A percentile compares a stretch with the other conserved stretches of the same genome.
Evolutionary conservation across 2,797 vertebrate genomes (phyloP).

Genomic region (Rhinella marina): DNA sequence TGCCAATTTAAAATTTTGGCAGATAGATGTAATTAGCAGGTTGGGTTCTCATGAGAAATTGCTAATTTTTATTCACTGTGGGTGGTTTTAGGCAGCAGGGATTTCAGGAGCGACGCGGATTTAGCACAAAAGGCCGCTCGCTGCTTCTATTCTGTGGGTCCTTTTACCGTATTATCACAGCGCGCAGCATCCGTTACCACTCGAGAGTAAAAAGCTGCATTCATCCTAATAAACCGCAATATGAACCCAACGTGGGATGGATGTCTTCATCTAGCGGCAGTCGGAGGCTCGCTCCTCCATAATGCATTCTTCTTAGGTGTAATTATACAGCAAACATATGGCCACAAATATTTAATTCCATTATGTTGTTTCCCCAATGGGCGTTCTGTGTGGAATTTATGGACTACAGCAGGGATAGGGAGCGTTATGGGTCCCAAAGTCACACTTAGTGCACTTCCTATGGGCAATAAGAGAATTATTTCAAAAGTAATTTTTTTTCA

Average conservation of each 20-base stretch:
- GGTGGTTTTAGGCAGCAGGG: conserved; percentile 58
- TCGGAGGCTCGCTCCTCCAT: neutral
- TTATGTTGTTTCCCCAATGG: neutral
- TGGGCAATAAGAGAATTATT: conserved; percentile 18
- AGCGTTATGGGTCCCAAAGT: neutral
- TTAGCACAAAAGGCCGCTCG: conserved; percentile 35
- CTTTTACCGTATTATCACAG: conserved; percentile 2
- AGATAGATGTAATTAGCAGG: conserved; percentile 64
- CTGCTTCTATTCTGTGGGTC: neutral
- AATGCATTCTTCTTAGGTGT: conserved; percentile 13
- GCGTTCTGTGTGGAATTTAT: conserved; percentile 17
- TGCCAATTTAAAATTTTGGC: conserved; percentile 65
- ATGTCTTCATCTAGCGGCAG: neutral
- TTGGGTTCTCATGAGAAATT: conserved; percentile 64
- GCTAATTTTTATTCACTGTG: conserved; percentile 68
- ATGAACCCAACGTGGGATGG: neutral
- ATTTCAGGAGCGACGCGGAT: conserved; percentile 49
- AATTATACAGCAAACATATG: conserved; percentile 8
- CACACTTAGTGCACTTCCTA: neutral
- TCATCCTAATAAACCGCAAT: conserved; percentile 30
- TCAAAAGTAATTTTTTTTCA: neutral
- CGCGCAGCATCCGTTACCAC: conserved; percentile 11
- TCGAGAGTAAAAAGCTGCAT: conserved; percentile 22
- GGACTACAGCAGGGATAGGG: neutral
- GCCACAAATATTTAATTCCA: neutral